A percentile compares a stretch with the other conserved stretches of the same genome.
These are phyloP conservation scores for Haemorhous mexicanus DNA, from an alignment of 2,113 vertebrate species.

Conservation along the genomic window DNA sequence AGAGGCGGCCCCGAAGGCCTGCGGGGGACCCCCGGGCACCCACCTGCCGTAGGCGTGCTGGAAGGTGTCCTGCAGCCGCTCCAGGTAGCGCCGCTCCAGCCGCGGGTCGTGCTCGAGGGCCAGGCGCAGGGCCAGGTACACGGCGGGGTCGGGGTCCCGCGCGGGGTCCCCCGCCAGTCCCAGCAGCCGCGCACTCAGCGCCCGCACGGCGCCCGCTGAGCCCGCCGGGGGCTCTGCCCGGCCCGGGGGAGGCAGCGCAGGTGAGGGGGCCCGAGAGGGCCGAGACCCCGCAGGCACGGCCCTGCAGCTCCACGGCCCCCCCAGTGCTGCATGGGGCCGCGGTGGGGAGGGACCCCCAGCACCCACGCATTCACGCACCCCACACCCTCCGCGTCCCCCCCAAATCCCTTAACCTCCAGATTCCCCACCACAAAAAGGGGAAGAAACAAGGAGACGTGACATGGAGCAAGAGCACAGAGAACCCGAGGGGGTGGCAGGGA, in stretches of 20 bases:
- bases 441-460: not conserved
- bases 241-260: not conserved
- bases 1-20: not conserved
- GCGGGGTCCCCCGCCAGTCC: slow-evolving; percentile 54
- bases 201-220: not conserved
- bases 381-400: fast-evolving
- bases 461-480: fast-evolving
- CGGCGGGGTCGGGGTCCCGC: slow-evolving; percentile 79
- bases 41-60: slow-evolving; percentile 77
- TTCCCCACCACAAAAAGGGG: not conserved
- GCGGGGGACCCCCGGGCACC: fast-evolving
- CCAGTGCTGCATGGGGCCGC: fast-evolving
- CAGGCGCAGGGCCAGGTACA: slow-evolving; percentile 88
- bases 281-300: not conserved
- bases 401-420: not conserved
- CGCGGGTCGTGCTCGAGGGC: slow-evolving; percentile 72
- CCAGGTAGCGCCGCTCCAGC: slow-evolving; percentile 76
- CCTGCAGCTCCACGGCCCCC: not conserved
- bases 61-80: slow-evolving; percentile 70
- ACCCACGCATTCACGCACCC: fast-evolving
- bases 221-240: not conserved
- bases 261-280: not conserved
- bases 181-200: slow-evolving; percentile 76
- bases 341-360: not conserved
- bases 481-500: not conserved